A percentile compares a stretch with the other conserved stretches of the same genome.
phyloP scores from a whole-genome alignment of 2,797 vertebrate genomes.

The Geranospiza caerulescens region DNA sequence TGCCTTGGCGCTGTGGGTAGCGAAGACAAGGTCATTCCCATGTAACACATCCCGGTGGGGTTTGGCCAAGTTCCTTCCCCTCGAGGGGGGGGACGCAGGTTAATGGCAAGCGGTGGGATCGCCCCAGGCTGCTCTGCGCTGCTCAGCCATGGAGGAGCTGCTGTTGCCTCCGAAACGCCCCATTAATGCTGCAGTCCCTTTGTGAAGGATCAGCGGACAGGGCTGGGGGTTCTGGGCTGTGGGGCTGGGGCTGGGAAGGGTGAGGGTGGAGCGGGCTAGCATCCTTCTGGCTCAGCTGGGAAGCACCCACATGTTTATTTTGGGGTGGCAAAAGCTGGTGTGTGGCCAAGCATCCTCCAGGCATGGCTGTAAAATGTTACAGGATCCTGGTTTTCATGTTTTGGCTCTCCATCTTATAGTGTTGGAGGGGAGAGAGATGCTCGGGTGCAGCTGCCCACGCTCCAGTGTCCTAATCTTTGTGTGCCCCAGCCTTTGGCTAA shows the following conservation, averaged over 20 bases:
- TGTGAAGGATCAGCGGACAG: conserved; percentile 33
- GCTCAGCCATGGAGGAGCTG: conserved; percentile 75
- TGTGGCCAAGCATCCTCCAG: neutral
- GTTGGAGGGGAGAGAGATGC: neutral
- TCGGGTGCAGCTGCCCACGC: accelerated
- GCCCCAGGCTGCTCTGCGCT: conserved; percentile 68
- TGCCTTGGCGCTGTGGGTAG: conserved; percentile 63
- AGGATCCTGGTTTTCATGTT: neutral
- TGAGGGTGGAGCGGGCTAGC: neutral
- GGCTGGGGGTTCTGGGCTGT: neutral
- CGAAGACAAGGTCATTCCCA: conserved; percentile 73
- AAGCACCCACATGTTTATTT: neutral
- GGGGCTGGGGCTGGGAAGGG: neutral
- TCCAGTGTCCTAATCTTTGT: neutral
- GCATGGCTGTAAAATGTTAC: neutral
- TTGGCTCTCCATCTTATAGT: neutral
- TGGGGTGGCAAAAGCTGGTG: neutral
- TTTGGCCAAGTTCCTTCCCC: conserved; percentile 61
- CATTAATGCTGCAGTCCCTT: conserved; percentile 71
- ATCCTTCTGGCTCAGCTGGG: neutral
- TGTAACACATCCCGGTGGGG: conserved; percentile 65
- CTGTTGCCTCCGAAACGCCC: conserved; percentile 74
- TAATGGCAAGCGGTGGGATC: conserved; percentile 69
- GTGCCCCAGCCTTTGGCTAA: neutral
- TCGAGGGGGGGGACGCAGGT: conserved; percentile 5